These are phyloP conservation scores for Aplysina aerophoba DNA, from an alignment of 37 sponge, comb jelly and placozoan species.

Conservation along the genomic window DNA sequence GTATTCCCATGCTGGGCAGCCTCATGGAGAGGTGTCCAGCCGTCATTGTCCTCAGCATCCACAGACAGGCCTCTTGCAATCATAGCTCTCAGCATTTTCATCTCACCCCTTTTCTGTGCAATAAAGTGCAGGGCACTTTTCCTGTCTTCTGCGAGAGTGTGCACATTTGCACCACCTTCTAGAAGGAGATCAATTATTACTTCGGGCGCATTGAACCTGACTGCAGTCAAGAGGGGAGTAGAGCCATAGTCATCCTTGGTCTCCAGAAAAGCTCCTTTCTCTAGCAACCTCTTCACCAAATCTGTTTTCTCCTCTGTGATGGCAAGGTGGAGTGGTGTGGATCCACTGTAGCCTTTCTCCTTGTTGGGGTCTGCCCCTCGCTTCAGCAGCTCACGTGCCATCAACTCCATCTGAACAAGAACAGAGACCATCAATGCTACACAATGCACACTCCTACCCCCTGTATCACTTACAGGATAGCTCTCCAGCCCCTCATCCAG, in stretches of 20 bases:
- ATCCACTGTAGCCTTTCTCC: background rate
- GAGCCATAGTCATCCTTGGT: constrained; percentile 17
- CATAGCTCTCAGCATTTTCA: background rate
- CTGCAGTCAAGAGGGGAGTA: constrained; percentile 12
- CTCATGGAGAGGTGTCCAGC: constrained; percentile 37
- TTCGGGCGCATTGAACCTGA: background rate
- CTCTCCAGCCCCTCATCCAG: too few relatives aligned
- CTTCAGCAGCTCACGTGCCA: constrained; percentile 3
- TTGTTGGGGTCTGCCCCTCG: constrained; percentile 31
- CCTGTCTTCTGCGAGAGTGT: background rate
- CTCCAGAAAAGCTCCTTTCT: constrained; percentile 23
- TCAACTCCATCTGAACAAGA: background rate
- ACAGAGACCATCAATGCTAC: background rate
- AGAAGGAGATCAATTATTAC: constrained; percentile 3
- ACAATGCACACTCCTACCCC: background rate
- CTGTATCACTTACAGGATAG: too few relatives aligned
- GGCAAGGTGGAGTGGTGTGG: constrained; percentile 18
- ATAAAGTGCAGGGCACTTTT: constrained; percentile 22
- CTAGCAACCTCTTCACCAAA: background rate
- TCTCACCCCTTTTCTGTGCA: constrained; percentile 12
- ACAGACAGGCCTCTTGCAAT: constrained; percentile 1
- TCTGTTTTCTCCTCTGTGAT: background rate
- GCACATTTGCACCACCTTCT: constrained; percentile 4
- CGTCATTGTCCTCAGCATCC: constrained; percentile 27
- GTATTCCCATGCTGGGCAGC: constrained; percentile 1